Evolutionary conservation across 2,113 vertebrate genomes (phyloP).

Genomic region (Vanacampus margaritifer): DNA sequence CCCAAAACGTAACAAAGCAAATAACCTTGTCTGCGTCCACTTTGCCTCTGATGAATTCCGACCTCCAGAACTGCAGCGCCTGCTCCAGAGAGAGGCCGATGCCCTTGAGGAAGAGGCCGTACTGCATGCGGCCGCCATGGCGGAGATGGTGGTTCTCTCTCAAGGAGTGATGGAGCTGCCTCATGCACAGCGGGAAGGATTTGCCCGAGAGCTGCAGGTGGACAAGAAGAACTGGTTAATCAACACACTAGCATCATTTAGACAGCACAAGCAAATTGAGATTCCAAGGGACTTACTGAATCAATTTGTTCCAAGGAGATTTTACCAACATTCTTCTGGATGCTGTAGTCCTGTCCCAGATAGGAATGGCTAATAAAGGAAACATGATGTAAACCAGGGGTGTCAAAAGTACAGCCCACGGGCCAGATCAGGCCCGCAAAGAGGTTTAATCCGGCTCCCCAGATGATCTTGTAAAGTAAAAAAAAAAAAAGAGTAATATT

Average conservation of each 20-base stretch:
- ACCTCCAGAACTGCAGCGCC: constrained; percentile 94
- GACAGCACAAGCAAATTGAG: not conserved
- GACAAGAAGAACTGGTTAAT: not conserved
- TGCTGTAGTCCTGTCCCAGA: constrained; percentile 90
- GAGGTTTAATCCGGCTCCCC: too few species aligned
- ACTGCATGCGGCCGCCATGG: constrained; percentile 94
- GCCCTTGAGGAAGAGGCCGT: constrained; percentile 93
- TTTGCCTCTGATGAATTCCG: constrained; percentile 89
- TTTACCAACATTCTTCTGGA: constrained; percentile 85
- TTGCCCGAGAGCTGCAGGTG: constrained; percentile 80
- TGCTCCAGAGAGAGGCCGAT: constrained; percentile 93
- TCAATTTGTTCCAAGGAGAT: constrained; percentile 95
- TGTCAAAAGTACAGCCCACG: too few species aligned
- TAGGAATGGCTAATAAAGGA: constrained; percentile 83
- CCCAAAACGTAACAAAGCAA: not conserved
- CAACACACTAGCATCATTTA: not conserved
- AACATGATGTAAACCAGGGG: not conserved
- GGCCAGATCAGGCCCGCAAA: too few species aligned
- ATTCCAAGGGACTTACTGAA: constrained; percentile 74
- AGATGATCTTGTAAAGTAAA: too few species aligned
- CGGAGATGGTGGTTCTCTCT: constrained; percentile 92
- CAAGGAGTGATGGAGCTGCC: constrained; percentile 85
- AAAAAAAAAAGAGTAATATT: too few species aligned
- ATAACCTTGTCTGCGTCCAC: constrained; percentile 95
- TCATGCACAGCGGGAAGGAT: constrained; percentile 93